Base-by-base conservation (phyloP, 2,113 vertebrate genomes). In the Tenebrosternarchus preto region DNA sequence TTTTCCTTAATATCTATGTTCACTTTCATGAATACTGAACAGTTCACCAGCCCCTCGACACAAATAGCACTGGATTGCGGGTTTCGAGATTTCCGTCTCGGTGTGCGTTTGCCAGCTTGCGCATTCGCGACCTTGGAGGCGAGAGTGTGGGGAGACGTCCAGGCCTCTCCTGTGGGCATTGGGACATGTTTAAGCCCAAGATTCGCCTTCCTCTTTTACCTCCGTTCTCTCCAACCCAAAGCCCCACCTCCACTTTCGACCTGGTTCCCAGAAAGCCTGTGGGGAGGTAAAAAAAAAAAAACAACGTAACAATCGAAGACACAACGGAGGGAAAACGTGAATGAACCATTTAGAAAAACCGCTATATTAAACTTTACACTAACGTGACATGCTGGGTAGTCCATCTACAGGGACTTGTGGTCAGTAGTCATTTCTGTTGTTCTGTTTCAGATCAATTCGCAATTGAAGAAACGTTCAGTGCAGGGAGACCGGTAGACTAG, bases 321-420 rank as follows among this genome's bases (percentile, higher is more conserved):
- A 55, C 25, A 27, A 56, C 46, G 16, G 0, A 3, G 22, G 63
- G 46, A 72, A 76, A 81, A 80, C 92, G 90, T 92, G 92, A 89
- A 90, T 88, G 88, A 92, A 87, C 73, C 79, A 86, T 88, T 85
- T 31, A 74, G 46, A 55, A 61, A 82, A 67, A 67, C 84, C 78
- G 8, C 92, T 95, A 94, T 95, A 94, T 95, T 94, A 94, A 95
- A 94, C 91, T 80, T 66, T 36, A 25, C 80, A 0, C 43, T 50
- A 50, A 12, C 43, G 15, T 68, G 19, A 31, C 87, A 56, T 43
- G 4, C 55, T 56, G 9, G 25, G 50, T 72, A 72, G 36, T 72
- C 50, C 46, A 19, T 72, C 50, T 55, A 31, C 27, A 55, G 50
- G 55, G 19, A 29, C 55, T 31, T 72, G 70, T 5, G 19, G 19